phyloP scores from a whole-genome alignment of 2,888 invertebrate species.

The Morpho deidamia region DNA sequence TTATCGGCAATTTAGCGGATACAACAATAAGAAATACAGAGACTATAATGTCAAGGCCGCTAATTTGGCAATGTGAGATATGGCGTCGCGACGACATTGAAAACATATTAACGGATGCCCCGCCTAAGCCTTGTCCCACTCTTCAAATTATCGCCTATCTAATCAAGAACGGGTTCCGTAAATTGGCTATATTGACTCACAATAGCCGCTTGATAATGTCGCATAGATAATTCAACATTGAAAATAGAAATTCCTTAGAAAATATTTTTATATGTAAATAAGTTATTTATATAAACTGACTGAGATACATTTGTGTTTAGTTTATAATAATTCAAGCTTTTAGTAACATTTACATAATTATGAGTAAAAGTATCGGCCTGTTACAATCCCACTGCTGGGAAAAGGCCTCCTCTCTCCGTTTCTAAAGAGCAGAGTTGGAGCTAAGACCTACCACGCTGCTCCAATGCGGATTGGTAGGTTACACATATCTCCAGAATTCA shows the following conservation, averaged over 20 bases:
- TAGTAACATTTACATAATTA: no score
- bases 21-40: conserved; percentile 5
- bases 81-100: conserved; percentile 38
- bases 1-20: no score
- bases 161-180: conserved; percentile 18
- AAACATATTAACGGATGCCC: conserved; percentile 30
- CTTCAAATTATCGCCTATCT: conserved; percentile 12
- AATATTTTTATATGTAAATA: not conserved
- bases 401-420: no score
- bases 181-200: conserved; percentile 17
- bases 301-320: no score
- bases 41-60: conserved; percentile 45
- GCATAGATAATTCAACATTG: conserved; percentile 8
- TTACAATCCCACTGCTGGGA: no score
- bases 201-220: conserved; percentile 6
- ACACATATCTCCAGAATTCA: no score
- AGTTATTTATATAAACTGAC: no score
- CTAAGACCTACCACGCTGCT: no score
- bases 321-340: no score
- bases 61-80: conserved; percentile 27
- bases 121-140: conserved; percentile 18
- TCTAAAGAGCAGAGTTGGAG: no score
- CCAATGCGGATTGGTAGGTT: no score
- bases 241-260: not conserved
- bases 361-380: no score